Evolutionary conservation across 64 coral and sea anemone genomes (phyloP).

Genomic region (Cladopsammia gracilis): DNA sequence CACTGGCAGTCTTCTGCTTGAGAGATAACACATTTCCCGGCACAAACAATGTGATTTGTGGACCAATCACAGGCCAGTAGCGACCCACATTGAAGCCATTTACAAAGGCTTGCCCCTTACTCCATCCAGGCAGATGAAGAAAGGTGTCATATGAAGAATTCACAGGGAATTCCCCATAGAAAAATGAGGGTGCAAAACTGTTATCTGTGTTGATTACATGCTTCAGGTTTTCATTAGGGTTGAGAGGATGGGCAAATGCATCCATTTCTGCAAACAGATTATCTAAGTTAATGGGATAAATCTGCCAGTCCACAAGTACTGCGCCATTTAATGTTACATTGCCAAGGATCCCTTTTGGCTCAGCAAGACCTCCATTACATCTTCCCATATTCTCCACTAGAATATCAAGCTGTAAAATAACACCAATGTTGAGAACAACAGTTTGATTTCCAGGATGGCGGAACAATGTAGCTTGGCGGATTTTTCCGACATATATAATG

Average conservation of each 20-base stretch:
- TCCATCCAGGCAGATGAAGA: slow-evolving; percentile 14
- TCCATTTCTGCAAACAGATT: not conserved
- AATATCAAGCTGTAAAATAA: slow-evolving; percentile 76
- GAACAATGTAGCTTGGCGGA: slow-evolving; percentile 72
- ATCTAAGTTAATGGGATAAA: slow-evolving; percentile 70
- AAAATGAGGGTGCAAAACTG: slow-evolving; percentile 10
- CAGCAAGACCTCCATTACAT: slow-evolving; percentile 65
- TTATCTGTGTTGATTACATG: not conserved
- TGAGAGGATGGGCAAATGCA: not conserved
- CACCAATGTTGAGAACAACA: slow-evolving; percentile 36
- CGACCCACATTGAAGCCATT: slow-evolving; percentile 95
- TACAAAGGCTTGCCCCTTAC: slow-evolving; percentile 87
- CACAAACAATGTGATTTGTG: slow-evolving; percentile 86
- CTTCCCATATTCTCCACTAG: slow-evolving; percentile 92
- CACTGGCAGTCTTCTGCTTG: slow-evolving; percentile 42
- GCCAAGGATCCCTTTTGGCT: slow-evolving; percentile 89
- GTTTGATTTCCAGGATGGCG: slow-evolving; percentile 41
- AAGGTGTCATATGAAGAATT: slow-evolving; percentile 32
- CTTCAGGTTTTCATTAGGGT: not conserved
- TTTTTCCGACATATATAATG: slow-evolving; percentile 71
- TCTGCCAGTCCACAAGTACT: slow-evolving; percentile 75
- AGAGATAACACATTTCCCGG: slow-evolving; percentile 77
- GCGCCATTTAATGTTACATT: slow-evolving; percentile 74
- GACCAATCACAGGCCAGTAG: slow-evolving; percentile 92
- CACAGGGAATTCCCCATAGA: slow-evolving; percentile 21